These are phyloP conservation scores for Heterotilapia buettikoferi DNA, from an alignment of 2,113 vertebrate species.

Conservation along the genomic window DNA sequence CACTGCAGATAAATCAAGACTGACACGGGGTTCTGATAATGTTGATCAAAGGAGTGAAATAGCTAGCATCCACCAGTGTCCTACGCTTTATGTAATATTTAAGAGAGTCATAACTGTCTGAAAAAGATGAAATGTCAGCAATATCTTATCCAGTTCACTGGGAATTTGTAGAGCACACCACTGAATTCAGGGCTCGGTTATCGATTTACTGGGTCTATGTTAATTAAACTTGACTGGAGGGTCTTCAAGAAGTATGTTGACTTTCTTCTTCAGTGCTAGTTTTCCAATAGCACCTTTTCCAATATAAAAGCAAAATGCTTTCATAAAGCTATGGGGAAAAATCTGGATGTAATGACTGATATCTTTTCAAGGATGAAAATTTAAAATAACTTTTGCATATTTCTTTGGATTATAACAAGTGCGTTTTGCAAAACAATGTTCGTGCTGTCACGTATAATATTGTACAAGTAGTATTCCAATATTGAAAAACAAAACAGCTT, in stretches of 20 bases:
- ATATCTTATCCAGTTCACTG: constrained; percentile 26
- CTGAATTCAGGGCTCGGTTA: background rate
- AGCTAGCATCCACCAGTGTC: background rate
- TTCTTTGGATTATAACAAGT: background rate
- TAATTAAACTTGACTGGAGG: constrained; percentile 47
- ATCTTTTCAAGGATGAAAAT: background rate
- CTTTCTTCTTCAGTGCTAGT: background rate
- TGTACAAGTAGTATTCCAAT: background rate
- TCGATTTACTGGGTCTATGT: constrained; percentile 27
- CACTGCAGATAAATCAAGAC: constrained; percentile 6
- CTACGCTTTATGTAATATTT: constrained; percentile 24
- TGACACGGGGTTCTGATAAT: constrained; percentile 22
- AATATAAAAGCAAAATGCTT: background rate
- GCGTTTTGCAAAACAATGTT: background rate
- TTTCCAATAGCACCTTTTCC: background rate
- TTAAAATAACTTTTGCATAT: fast-evolving
- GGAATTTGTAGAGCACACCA: background rate
- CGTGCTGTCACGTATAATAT: fast-evolving
- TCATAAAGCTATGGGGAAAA: fast-evolving
- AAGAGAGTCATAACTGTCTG: constrained; percentile 8
- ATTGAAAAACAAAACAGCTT: background rate
- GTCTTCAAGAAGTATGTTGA: background rate
- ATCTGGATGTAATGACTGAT: background rate
- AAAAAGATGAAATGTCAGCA: constrained; percentile 29
- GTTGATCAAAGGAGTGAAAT: constrained; percentile 39